These are phyloP conservation scores for Heterotilapia buettikoferi DNA, from an alignment of 2,113 vertebrate genomes.

Conservation along the genomic window DNA sequence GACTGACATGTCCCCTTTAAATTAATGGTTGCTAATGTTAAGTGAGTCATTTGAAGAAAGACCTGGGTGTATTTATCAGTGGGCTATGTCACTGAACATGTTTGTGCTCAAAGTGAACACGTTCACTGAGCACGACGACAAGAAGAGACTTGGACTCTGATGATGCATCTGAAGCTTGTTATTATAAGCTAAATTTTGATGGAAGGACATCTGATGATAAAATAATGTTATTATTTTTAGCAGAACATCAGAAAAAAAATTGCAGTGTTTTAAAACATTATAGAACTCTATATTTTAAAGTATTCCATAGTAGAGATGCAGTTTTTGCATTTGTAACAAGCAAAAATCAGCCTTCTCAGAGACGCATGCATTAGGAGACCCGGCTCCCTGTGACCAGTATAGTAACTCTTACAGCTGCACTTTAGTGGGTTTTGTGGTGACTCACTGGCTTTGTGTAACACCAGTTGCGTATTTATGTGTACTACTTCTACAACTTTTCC, in stretches of 20 bases:
- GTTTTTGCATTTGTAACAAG: not conserved
- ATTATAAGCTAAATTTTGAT: not conserved
- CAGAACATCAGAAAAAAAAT: not conserved
- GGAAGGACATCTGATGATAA: not conserved
- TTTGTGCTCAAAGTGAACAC: not conserved
- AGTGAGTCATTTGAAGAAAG: not conserved
- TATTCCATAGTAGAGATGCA: not conserved
- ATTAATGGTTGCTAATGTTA: not conserved
- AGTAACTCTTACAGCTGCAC: not conserved
- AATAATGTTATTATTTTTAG: not conserved
- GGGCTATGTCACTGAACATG: not conserved
- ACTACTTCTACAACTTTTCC: not conserved
- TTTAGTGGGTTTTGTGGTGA: not conserved
- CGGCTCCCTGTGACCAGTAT: not conserved
- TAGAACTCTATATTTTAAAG: not conserved
- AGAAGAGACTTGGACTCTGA: not conserved
- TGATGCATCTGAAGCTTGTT: not conserved
- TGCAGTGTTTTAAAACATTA: not conserved
- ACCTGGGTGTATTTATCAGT: not conserved
- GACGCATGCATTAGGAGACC: fast-evolving
- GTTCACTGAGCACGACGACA: not conserved
- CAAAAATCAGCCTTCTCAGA: not conserved
- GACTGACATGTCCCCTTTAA: not conserved
- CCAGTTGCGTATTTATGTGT: not conserved
- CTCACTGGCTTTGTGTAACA: not conserved